Percentiles rank a stretch among this genome's conserved stretches.
These are phyloP conservation scores for Lycaena phlaeas DNA, from an alignment of 2,888 invertebrate species.

Conservation along the genomic window DNA sequence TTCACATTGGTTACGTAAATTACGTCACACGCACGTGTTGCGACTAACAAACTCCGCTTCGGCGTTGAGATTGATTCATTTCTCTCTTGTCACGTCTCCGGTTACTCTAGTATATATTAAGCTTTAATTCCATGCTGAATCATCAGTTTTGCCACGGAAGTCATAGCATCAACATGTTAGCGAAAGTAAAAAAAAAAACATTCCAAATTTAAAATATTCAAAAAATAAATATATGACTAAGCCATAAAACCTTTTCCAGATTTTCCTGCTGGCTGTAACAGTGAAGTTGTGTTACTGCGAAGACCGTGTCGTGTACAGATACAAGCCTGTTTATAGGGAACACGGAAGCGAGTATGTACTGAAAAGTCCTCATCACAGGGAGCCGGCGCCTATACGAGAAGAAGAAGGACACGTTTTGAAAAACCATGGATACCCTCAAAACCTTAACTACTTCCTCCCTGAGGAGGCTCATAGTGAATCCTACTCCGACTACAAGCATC, in stretches of 20 bases:
- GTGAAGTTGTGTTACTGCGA: slow-evolving; percentile 34
- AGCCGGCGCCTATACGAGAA: slow-evolving; percentile 36
- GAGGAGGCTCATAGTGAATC: slow-evolving; percentile 39
- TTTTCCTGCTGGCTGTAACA: slow-evolving; percentile 35
- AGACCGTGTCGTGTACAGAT: slow-evolving; percentile 34
- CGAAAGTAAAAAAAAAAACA: slow-evolving; percentile 37
- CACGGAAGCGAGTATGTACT: slow-evolving; percentile 20
- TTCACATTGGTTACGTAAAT: slow-evolving; percentile 70
- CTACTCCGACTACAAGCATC: slow-evolving; percentile 34
- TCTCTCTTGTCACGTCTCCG: slow-evolving; percentile 69
- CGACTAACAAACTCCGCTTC: slow-evolving; percentile 55
- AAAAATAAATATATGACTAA: background rate
- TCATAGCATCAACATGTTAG: slow-evolving; percentile 61
- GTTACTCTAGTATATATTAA: slow-evolving; percentile 71
- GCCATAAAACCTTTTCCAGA: too few species aligned
- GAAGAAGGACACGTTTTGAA: slow-evolving; percentile 25
- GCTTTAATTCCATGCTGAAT: slow-evolving; percentile 64
- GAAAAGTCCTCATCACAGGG: slow-evolving; percentile 14
- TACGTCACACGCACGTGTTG: slow-evolving; percentile 52
- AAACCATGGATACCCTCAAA: slow-evolving; percentile 35
- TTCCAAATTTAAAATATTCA: background rate
- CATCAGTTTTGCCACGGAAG: slow-evolving; percentile 67
- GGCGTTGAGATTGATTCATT: slow-evolving; percentile 60
- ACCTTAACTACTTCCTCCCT: slow-evolving; percentile 34
- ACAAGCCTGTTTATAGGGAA: slow-evolving; percentile 37